Evolutionary conservation across 2,797 vertebrate genomes (phyloP), one percentile per base, ranked within the genome.

Genomic region (Geotrypetes seraphini): DNA sequence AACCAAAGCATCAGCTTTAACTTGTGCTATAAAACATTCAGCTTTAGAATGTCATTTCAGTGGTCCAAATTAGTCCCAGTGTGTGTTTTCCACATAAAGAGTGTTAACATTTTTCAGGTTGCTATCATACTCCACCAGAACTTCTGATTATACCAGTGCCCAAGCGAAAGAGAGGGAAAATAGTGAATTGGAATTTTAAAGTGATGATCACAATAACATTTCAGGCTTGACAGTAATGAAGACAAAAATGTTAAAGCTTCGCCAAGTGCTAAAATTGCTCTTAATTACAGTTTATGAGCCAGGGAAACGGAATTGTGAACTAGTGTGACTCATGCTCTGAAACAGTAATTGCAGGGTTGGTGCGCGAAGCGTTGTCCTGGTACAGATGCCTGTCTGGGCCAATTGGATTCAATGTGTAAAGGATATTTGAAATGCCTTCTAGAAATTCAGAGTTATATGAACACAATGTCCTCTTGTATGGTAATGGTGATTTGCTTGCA

Each of bases 401-500:
- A 40, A 18, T 39, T n/a, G 1, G 1, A 14, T 40, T 20, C 28
- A 16, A 22, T 44, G 53, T 32, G 57, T 68, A 66, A 57, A 38
- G n/a, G 16, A 49, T 43, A 50, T 43, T 53, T 53, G 46, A 48
- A 53, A 13, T 10, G 26, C 9, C 51, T 49, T 50, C n/a, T 1
- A 54, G 28, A 3, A 43, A 16, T 4, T 8, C 6, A 16, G 6
- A 8, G 13, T n/a, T 38, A 28, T 3, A 29, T 38, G 31, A n/a
- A n/a, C 15, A 48, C 16, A 22, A 19, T 11, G 34, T 43, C 42
- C 33, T 38, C 44, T 53, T 43, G n/a, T n/a, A n/a, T n/a, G n/a
- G n/a, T n/a, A 22, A 30, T 70, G 65, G 47, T 46, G 39, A 52
- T 71, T n/a, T 66, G 19, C 59, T 60, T 50, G 20, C 50, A 97